These are phyloP conservation scores for Eira barbara DNA, from an alignment of 2,113 vertebrate species.

Conservation along the genomic window DNA sequence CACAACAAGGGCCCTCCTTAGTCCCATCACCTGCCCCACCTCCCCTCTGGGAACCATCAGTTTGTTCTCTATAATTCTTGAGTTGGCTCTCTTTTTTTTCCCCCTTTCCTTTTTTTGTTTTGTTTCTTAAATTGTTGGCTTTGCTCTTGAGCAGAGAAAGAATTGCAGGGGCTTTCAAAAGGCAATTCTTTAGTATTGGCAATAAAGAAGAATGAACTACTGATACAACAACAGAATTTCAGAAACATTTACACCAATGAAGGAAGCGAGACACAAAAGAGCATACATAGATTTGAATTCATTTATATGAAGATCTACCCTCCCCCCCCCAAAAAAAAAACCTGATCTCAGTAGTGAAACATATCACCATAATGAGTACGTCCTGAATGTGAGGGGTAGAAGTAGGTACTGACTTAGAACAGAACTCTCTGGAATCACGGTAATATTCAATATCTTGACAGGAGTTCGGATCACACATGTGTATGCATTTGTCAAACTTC, in stretches of 20 bases:
- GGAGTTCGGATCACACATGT: background rate
- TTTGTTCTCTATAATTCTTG: background rate
- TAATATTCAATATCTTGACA: background rate
- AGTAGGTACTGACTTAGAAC: background rate
- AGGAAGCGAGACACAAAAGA: background rate
- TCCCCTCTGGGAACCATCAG: background rate
- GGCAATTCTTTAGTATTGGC: background rate
- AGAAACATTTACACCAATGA: background rate
- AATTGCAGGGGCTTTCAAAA: background rate
- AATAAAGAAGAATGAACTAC: constrained; percentile 18
- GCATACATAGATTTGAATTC: background rate
- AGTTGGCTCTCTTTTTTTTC: background rate
- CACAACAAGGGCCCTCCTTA: background rate
- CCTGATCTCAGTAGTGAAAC: background rate
- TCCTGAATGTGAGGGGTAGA: background rate
- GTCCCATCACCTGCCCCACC: background rate
- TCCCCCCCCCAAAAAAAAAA: background rate
- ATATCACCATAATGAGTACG: background rate
- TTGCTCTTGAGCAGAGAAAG: constrained; percentile 22
- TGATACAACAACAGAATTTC: background rate
- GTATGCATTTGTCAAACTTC: background rate
- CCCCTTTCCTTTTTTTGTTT: background rate
- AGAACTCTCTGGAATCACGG: background rate
- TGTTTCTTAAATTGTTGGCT: background rate
- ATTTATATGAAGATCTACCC: background rate